These are phyloP conservation scores for Acanthurus tractus DNA, from an alignment of 2,797 vertebrate species.

Conservation along the genomic window DNA sequence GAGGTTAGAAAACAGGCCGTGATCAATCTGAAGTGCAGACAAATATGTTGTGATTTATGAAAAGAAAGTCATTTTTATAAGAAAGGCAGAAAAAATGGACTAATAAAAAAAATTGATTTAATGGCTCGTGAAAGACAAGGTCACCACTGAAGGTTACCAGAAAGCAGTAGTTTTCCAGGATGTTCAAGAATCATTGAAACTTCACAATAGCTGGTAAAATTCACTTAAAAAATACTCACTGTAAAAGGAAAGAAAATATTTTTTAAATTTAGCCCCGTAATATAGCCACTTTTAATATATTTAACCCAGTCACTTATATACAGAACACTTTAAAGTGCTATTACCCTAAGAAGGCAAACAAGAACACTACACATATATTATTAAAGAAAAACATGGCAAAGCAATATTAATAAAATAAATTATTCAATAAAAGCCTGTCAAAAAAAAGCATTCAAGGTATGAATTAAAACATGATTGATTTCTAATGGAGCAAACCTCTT, in stretches of 20 bases:
- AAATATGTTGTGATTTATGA: neutral
- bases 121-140: neutral
- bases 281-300: neutral
- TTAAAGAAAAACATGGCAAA: slow-evolving; percentile 11
- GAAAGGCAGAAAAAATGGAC: slow-evolving; percentile 5
- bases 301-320: neutral
- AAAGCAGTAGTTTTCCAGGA: neutral
- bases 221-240: neutral
- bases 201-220: slow-evolving; percentile 11
- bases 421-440: slow-evolving; percentile 11
- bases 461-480: slow-evolving; percentile 64
- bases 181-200: neutral
- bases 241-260: neutral
- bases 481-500: slow-evolving; percentile 35
- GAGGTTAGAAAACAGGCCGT: neutral
- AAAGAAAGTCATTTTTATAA: neutral
- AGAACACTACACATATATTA: neutral
- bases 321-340: neutral
- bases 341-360: neutral
- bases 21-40: neutral
- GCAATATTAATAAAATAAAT: slow-evolving; percentile 2
- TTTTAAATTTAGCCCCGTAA: neutral
- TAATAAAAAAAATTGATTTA: neutral
- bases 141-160: neutral
- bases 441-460: slow-evolving; percentile 18